Conservation (phyloP, 1,140 invertebrate species). For the Drosophila kohkoa region DNA sequence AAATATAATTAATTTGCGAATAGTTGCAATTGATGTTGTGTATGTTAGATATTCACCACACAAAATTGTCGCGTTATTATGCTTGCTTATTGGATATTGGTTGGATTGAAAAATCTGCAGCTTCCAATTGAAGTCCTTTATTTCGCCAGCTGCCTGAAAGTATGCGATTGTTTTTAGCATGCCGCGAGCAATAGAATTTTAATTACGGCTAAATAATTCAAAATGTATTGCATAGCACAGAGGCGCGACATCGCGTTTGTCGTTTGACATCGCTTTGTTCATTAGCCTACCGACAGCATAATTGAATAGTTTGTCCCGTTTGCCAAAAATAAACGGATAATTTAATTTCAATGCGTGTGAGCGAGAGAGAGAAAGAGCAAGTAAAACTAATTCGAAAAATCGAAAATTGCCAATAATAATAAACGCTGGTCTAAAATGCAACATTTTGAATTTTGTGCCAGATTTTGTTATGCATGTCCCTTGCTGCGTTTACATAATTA, state of each 20-base stretch:
- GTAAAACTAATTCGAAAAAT: not conserved
- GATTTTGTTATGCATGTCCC: not conserved
- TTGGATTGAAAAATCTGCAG: not conserved
- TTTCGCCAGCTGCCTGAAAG: constrained; percentile 37
- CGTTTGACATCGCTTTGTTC: constrained; percentile 57
- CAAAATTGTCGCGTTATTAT: too few species aligned
- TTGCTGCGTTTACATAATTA: constrained; percentile 66
- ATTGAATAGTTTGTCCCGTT: constrained; percentile 66
- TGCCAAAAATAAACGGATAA: constrained; percentile 47
- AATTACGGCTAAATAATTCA: constrained; percentile 79
- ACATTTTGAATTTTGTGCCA: constrained; percentile 39
- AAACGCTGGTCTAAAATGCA: constrained; percentile 41
- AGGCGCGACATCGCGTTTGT: constrained; percentile 6
- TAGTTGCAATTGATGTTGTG: too few species aligned
- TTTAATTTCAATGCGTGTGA: constrained; percentile 55
- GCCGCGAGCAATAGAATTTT: constrained; percentile 43
- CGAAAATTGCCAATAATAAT: constrained; percentile 57
- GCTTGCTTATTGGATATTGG: too few species aligned
- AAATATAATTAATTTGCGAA: too few species aligned
- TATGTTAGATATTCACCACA: too few species aligned
- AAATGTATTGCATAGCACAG: constrained; percentile 46
- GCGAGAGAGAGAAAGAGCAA: not conserved
- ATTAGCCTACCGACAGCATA: constrained; percentile 61
- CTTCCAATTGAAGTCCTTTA: not conserved
- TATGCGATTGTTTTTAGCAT: constrained; percentile 42